Evolutionary conservation across 2,797 vertebrate species (phyloP), one percentile per base, ranked within the genome.

Genomic region (Falco biarmicus): DNA sequence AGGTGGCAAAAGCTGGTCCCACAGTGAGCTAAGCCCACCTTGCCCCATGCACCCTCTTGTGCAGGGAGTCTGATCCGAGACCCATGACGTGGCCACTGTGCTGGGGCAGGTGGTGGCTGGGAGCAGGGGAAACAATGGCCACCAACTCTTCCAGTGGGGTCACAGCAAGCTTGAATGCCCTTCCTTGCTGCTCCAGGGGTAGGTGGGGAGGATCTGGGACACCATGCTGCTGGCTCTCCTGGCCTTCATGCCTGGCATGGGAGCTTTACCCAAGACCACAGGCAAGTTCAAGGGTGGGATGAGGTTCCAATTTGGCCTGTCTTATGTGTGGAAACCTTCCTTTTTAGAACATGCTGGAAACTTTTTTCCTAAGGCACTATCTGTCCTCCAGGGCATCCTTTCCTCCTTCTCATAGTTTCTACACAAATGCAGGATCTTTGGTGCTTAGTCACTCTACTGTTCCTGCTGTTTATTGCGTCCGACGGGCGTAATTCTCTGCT

Each of bases 391-490:
- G 84, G 87, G 93, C 53, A 89, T 93, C 87, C 82, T 92, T 96
- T 90, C 59, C 61, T 94, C 73, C 34, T 78, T 93, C 84, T 95
- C 92, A 71, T 80, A 87, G 89, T 77, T 95, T 92, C 87, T 91
- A 93, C 76, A 92, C 75, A 96, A 95, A 93, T 91, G 39, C 84
- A 86, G 79, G 70, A 92, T 96, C 69, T 94, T 94, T 92, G 90
- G 82, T 93, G 95, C 93, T 96, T 95, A 96, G 94, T 96, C 94
- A 96, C 71, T 93, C 89, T 76, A 18, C 84, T 16, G 1, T 89
- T 96, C 86, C 68, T 89, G 90, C 90, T 89, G 94, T 92, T 96
- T 95, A 95, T 93, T 93, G 89, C 93, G 84, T 93, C 89, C 84
- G 4, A 81, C 0, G 6, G 73, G 82, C 25, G 4, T 96, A 95